Evolutionary conservation across 2,888 invertebrate genomes (phyloP).

Genomic region (Papilio elwesi): DNA sequence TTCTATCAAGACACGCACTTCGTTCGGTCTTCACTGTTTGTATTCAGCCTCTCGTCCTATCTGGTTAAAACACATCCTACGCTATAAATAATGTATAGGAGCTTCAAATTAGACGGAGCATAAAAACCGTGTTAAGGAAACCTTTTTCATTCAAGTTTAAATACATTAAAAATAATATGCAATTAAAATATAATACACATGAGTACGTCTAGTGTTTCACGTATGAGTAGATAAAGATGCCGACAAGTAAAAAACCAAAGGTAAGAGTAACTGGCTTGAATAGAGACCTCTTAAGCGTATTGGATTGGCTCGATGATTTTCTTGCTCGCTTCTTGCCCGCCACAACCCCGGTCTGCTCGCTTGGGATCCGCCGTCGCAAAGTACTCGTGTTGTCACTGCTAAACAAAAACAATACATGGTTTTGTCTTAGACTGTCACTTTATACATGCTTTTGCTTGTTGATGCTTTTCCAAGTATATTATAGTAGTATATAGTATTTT

Average conservation of each 20-base stretch:
- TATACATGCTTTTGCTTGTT: too few relatives aligned
- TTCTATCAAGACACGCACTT: background rate
- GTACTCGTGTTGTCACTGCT: slow-evolving; percentile 51
- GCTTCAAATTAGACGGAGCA: slow-evolving; percentile 5
- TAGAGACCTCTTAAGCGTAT: slow-evolving; percentile 90
- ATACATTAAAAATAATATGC: too few relatives aligned
- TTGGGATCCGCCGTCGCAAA: slow-evolving; percentile 61
- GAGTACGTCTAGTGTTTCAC: slow-evolving; percentile 68
- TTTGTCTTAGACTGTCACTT: too few relatives aligned
- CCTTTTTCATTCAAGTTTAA: background rate
- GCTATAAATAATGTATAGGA: slow-evolving; percentile 11
- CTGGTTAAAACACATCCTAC: slow-evolving; percentile 17
- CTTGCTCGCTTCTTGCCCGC: slow-evolving; percentile 86
- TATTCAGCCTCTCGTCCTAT: slow-evolving; percentile 13
- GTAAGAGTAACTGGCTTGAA: slow-evolving; percentile 89
- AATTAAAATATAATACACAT: background rate
- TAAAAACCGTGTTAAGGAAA: slow-evolving; percentile 1
- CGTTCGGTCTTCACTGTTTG: background rate
- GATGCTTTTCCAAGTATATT: too few relatives aligned
- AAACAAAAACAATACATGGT: background rate
- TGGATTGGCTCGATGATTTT: slow-evolving; percentile 88
- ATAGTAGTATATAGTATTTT: too few relatives aligned
- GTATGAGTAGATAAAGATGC: slow-evolving; percentile 86
- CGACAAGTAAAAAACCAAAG: slow-evolving; percentile 87
- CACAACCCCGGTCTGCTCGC: slow-evolving; percentile 66